A percentile compares a stretch with the other conserved stretches of the same genome.
Evolutionary conservation across 1,140 invertebrate genomes (phyloP).

Genomic region (Zeugodacus cucurbitae): DNA sequence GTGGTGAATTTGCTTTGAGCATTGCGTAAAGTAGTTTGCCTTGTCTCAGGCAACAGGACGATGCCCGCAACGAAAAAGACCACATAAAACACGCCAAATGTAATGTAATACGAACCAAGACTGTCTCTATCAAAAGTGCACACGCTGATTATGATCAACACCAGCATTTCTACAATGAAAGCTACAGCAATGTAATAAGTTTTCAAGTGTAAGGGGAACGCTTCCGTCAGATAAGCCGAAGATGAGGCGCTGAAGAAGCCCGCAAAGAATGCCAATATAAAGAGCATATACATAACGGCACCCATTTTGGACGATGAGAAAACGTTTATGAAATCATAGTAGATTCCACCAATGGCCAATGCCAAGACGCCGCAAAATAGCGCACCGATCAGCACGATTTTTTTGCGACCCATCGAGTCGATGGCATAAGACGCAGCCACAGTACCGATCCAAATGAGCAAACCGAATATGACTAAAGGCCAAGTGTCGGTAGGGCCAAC

Average conservation of each 20-base stretch:
- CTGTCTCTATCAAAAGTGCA: not conserved
- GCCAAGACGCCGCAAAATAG: slow-evolving; percentile 52
- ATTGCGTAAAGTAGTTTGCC: slow-evolving; percentile 50
- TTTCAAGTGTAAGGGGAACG: slow-evolving; percentile 55
- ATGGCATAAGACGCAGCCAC: slow-evolving; percentile 48
- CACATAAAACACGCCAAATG: slow-evolving; percentile 48
- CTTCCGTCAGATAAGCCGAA: slow-evolving; percentile 56
- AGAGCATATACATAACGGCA: slow-evolving; percentile 48
- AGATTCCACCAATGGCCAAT: slow-evolving; percentile 50
- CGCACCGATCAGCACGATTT: slow-evolving; percentile 51
- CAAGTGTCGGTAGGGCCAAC: slow-evolving; percentile 40
- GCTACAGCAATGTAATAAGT: slow-evolving; percentile 52
- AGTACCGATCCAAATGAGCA: slow-evolving; percentile 50
- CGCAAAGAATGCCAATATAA: slow-evolving; percentile 53
- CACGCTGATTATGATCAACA: slow-evolving; percentile 39
- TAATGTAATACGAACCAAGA: slow-evolving; percentile 47
- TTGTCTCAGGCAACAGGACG: slow-evolving; percentile 57
- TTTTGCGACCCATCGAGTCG: slow-evolving; percentile 56
- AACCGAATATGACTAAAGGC: slow-evolving; percentile 53
- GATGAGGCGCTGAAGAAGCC: slow-evolving; percentile 51
- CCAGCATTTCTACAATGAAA: slow-evolving; percentile 50
- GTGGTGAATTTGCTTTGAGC: slow-evolving; percentile 52
- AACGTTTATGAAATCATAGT: slow-evolving; percentile 32
- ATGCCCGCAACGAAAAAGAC: slow-evolving; percentile 49
- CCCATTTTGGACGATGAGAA: slow-evolving; percentile 44